These are phyloP conservation scores for Drosophila pandora DNA, from an alignment of 1,140 invertebrate genomes.

Conservation along the genomic window DNA sequence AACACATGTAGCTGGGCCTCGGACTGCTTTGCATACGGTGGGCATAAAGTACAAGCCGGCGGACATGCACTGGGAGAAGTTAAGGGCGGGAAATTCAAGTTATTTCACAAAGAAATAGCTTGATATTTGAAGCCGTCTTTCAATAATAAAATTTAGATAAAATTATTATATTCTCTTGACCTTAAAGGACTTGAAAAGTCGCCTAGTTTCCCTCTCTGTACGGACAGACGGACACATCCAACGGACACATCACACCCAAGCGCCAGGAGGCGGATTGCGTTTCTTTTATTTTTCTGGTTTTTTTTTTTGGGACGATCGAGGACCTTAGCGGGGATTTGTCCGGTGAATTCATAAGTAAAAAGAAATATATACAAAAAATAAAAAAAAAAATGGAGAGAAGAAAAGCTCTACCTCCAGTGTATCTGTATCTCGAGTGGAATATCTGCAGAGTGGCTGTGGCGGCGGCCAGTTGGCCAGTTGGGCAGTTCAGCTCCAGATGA, in stretches of 20 bases:
- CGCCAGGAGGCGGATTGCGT: conserved; percentile 56
- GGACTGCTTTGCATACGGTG: conserved; percentile 76
- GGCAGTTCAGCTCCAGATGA: conserved; percentile 32
- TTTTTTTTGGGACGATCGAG: conserved; percentile 2
- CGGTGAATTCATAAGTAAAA: conserved; percentile 66
- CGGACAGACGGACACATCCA: conserved; percentile 12
- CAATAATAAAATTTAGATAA: no score
- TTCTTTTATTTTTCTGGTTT: neutral
- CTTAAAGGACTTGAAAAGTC: no score
- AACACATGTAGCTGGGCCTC: conserved; percentile 74
- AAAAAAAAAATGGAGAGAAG: neutral
- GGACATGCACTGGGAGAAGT: neutral
- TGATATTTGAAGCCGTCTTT: no score
- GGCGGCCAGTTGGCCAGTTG: conserved; percentile 5
- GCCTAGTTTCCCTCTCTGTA: conserved; percentile 2
- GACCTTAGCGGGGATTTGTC: conserved; percentile 9
- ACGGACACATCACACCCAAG: conserved; percentile 69
- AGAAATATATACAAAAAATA: neutral
- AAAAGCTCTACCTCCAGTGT: neutral
- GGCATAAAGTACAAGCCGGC: conserved; percentile 69
- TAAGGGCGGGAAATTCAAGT: neutral
- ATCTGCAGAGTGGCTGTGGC: conserved; percentile 17
- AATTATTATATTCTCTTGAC: no score
- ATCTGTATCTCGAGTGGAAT: conserved; percentile 37
- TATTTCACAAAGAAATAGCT: neutral